Base-by-base conservation (phyloP, 1,140 invertebrate genomes). In the Limonius californicus region DNA sequence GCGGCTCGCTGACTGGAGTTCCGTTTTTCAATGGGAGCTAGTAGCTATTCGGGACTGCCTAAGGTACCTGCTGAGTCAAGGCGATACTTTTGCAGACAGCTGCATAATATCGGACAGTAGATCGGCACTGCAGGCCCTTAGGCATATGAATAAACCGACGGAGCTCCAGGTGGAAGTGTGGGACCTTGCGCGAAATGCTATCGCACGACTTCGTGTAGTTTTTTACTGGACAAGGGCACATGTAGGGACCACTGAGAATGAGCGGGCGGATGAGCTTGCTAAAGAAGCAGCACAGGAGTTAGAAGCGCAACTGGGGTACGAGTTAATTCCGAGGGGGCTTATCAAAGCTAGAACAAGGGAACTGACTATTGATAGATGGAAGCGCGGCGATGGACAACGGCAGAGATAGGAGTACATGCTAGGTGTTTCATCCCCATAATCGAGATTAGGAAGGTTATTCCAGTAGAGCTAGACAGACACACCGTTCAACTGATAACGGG, bases 21-120 rank as follows among this genome's bases (percentile, higher is more conserved):
- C 53, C 6, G n/a, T 16, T 15, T 55, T 55, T 32, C 53, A 55
- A 23, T 55, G 53, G 6, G 21, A 55, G 15, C 4, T 55, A n/a
- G 1, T 55, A 7, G 53, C 21, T 1, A 55, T 55, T 3, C 6
- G 15, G 15, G 21, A 27, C n/a, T 19, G 20, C 1, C 21, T 55
- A 8, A 6, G 2, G 16, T 32, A 55, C 27, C 16, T 50, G 3
- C 6, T 2, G 50, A 18, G 9, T 2, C 3, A 55, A 1, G 18
- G 16, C 3, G 1, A 11, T 19, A n/a, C 53, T 7, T 9, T 16
- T 50, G 4, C 2, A 7, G 27, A 32, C 14, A 18, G 16, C 16
- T 2, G 2, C 18, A 16, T 55, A 14, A 19, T 3, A 3, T 4
- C 19, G 6, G 53, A 30, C 53, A 15, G 53, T 8, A 6, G 7